A percentile compares a stretch with the other conserved stretches of the same genome.
Evolutionary conservation across 2,113 vertebrate genomes (phyloP).

Genomic region (Oophaga pumilio): DNA sequence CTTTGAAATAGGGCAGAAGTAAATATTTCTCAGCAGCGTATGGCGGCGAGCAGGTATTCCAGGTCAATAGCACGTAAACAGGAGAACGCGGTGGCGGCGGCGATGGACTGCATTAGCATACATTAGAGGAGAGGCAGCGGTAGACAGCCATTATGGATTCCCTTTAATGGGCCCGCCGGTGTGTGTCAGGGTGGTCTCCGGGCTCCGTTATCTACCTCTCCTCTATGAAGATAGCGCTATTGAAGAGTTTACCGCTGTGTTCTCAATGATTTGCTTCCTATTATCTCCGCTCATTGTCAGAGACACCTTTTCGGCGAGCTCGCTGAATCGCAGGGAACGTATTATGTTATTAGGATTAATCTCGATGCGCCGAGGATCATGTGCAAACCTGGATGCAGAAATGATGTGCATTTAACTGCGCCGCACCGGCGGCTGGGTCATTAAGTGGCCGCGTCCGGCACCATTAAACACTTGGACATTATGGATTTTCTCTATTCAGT

Average conservation of each 20-base stretch:
- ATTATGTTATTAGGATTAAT: neutral
- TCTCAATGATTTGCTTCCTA: neutral
- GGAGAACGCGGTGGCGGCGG: neutral
- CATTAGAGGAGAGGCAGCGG: neutral
- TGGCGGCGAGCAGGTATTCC: neutral
- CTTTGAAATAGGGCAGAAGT: neutral
- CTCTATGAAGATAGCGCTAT: neutral
- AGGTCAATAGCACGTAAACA: constrained; percentile 8
- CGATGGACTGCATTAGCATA: constrained; percentile 28
- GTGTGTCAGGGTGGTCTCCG: neutral
- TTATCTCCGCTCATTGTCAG: constrained; percentile 6
- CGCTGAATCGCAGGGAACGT: neutral
- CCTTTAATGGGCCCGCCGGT: constrained; percentile 9
- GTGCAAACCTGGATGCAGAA: neutral
- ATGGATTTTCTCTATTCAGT: neutral
- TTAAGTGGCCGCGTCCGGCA: neutral
- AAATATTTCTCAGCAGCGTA: constrained; percentile 14
- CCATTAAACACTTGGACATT: neutral
- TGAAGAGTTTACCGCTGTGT: neutral
- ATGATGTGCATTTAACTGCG: neutral
- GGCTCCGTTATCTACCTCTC: constrained; percentile 12
- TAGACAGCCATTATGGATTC: constrained; percentile 22
- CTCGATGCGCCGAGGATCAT: neutral
- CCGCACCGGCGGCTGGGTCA: neutral
- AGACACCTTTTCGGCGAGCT: neutral